Evolutionary conservation across 1,140 invertebrate species (phyloP), one percentile per base, ranked within the genome.

Genomic region (Drosophila erecta): DNA sequence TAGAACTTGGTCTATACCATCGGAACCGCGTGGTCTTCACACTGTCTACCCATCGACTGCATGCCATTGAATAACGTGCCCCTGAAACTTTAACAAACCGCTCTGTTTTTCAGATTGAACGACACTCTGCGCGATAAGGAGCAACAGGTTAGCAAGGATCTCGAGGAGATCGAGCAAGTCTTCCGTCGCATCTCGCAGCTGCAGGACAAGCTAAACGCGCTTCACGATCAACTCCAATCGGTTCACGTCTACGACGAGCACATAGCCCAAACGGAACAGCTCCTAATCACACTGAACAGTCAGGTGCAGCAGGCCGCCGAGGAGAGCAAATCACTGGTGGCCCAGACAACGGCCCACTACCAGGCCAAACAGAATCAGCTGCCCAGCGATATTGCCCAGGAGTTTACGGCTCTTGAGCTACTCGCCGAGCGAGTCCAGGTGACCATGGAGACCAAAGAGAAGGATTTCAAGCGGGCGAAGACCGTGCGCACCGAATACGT

Each of bases 391-490:
- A 93, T 97, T 51, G 94, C 93, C 66, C 95, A 96, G 91, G 94
- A 96, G 92, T 92, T 97, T 64, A 96, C 95, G 2, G 94, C 95
- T 56, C 93, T 97, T 67, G 96, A 97, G 93, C 92, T 98, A 44
- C 93, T 95, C n/a, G 94, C 96, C 27, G 97, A 98, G 92, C 94
- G 95, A 53, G 94, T 97, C 15, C 93, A 94, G 37, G 95, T 95
- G 66, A 94, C 94, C 8, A 96, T 98, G 95, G 97, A 98, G 77
- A 96, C 97, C 80, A 97, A 97, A 91, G 95, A 96, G 74, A 94
- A 96, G 81, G 96, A 98, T 91, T 95, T 96, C 91, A 97, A 97
- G 90, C 95, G 96, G 49, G 97, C 97, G 7, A 94, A 95, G 76
- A 97, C 96, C 15, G 94, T 96, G 53, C 94, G 97, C 17, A 95